These are phyloP conservation scores for Ommatoiulus sabulosus DNA, from an alignment of 2,888 invertebrate species.

Conservation along the genomic window DNA sequence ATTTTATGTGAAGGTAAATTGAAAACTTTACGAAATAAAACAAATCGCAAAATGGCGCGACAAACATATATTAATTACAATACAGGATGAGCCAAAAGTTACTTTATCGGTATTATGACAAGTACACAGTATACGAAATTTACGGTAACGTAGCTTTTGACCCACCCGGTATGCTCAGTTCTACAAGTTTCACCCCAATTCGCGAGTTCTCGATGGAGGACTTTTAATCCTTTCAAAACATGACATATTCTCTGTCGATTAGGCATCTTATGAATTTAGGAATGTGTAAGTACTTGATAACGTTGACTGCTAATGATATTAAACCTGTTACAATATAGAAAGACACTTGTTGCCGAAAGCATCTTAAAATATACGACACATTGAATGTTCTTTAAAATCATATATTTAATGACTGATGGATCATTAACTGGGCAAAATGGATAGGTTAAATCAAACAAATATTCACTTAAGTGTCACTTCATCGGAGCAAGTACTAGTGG, in stretches of 20 bases:
- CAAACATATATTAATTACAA: no score
- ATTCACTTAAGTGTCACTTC: no score
- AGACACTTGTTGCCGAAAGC: not conserved
- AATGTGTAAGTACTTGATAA: not conserved
- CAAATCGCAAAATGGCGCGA: not conserved
- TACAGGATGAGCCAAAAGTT: no score
- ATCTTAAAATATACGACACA: not conserved
- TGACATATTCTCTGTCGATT: not conserved
- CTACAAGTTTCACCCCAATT: not conserved
- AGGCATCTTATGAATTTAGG: not conserved
- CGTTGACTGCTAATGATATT: not conserved
- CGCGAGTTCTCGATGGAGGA: not conserved
- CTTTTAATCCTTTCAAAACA: not conserved
- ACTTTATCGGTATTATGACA: no score
- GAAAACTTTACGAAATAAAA: not conserved
- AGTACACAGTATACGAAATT: no score
- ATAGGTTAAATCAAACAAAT: no score
- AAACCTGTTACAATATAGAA: not conserved
- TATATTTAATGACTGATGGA: no score
- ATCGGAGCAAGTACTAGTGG: no score
- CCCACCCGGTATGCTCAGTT: no score
- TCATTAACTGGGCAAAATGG: no score
- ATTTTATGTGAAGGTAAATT: not conserved
- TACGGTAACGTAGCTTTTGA: no score
- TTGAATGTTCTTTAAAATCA: no score